Conservation (phyloP, 1,140 invertebrate genomes). For the Saccostrea echinata region DNA sequence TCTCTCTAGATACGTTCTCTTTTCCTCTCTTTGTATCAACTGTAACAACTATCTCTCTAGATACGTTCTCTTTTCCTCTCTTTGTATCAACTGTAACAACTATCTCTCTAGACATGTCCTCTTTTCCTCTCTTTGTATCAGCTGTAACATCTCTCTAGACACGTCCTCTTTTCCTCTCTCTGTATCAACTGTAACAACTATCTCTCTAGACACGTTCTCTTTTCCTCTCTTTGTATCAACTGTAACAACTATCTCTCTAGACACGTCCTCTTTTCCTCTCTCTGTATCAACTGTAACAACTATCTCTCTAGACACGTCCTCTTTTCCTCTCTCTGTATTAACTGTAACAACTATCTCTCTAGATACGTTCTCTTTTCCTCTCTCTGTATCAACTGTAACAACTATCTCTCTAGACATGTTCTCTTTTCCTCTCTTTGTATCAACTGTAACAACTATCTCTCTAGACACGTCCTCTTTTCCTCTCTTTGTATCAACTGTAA, state of each 20-base stretch:
- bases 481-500: constrained; percentile 16
- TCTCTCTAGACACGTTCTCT: neutral
- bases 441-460: constrained; percentile 14
- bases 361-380: neutral
- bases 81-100: constrained; percentile 13
- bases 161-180: neutral
- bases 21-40: neutral
- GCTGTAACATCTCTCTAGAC: neutral
- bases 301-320: neutral
- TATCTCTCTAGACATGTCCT: neutral
- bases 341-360: constrained; percentile 4
- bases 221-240: neutral
- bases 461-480: neutral
- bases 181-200: too few species aligned
- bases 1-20: neutral
- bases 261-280: neutral
- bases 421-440: neutral
- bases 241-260: neutral
- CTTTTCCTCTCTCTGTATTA: neutral
- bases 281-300: too few species aligned
- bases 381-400: too few species aligned
- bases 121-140: neutral
- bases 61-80: neutral
- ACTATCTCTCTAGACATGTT: neutral
- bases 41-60: neutral